Percentiles rank a stretch among this genome's conserved stretches.
phyloP scores from a whole-genome alignment of 2,113 vertebrate genomes.

The Chauna torquata region DNA sequence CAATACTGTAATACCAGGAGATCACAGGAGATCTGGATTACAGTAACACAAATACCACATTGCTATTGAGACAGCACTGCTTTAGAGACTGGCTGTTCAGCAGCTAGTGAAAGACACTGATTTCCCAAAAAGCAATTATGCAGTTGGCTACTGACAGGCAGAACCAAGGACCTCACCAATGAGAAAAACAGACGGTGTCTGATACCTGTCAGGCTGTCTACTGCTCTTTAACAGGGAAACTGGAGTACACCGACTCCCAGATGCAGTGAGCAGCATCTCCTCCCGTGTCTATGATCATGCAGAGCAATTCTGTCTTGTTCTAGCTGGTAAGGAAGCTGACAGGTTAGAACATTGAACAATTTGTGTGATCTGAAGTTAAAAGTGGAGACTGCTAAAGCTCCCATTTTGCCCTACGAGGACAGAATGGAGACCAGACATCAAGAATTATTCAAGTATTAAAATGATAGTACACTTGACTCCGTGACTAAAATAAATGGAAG shows the following conservation, averaged over 20 bases:
- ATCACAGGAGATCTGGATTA: not conserved
- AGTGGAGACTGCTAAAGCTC: not conserved
- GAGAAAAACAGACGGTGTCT: not conserved
- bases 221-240: not conserved
- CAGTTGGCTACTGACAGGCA: not conserved
- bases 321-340: not conserved
- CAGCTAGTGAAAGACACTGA: not conserved
- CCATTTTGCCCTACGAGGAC: not conserved
- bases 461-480: not conserved
- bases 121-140: not conserved
- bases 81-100: not conserved
- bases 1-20: not conserved
- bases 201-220: not conserved
- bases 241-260: not conserved
- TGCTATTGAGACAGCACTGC: not conserved
- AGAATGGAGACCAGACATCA: not conserved
- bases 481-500: not conserved
- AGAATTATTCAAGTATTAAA: not conserved
- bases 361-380: not conserved
- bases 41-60: not conserved
- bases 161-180: not conserved
- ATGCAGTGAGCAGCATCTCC: not conserved
- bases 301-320: not conserved
- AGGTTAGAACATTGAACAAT: not conserved
- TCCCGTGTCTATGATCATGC: not conserved